phyloP scores from a whole-genome alignment of 2,797 vertebrate species.

The Parauchenoglanis punctatus region DNA sequence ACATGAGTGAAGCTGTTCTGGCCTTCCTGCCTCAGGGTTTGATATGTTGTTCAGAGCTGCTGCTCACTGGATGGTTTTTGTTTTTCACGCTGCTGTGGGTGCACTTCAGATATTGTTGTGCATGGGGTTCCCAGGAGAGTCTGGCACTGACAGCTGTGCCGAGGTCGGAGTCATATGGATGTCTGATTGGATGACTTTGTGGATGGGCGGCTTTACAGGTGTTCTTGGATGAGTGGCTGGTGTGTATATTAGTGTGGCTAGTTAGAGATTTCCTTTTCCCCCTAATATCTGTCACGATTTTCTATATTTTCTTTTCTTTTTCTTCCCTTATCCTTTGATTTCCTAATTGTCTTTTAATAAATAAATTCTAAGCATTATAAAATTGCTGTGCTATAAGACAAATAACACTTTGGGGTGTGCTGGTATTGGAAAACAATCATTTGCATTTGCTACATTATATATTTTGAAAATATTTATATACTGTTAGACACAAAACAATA shows the following conservation, averaged over 20 bases:
- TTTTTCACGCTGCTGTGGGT: not conserved
- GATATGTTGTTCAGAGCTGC: not conserved
- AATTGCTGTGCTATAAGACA: not conserved
- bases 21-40: not conserved
- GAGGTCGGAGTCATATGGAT: not conserved
- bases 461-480: not conserved
- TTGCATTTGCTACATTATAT: not conserved
- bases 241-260: not conserved
- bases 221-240: not conserved
- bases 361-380: not conserved
- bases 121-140: slow-evolving; percentile 1
- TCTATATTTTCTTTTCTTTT: not conserved
- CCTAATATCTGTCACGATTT: not conserved
- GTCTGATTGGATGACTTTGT: not conserved
- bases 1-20: not conserved
- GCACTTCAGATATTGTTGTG: not conserved
- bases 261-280: not conserved
- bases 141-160: not conserved
- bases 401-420: not conserved
- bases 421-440: not conserved
- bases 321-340: not conserved
- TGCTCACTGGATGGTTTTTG: not conserved
- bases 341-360: not conserved
- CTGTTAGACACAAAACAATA: not conserved
- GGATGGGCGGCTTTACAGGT: not conserved